A percentile compares a stretch with the other conserved stretches of the same genome.
These are phyloP conservation scores for Condylostylus longicornis DNA, from an alignment of 1,140 invertebrate genomes.

Conservation along the genomic window DNA sequence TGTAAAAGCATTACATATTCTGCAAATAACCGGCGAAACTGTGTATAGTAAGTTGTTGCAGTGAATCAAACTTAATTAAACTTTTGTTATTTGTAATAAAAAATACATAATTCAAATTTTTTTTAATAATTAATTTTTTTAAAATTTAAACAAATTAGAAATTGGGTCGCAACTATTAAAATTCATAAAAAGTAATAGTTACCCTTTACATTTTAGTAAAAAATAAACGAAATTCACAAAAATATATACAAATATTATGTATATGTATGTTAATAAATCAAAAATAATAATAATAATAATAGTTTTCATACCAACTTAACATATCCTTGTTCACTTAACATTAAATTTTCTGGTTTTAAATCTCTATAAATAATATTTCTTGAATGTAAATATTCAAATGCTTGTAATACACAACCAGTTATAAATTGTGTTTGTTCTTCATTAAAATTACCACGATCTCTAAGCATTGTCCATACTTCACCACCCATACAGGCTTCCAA, in stretches of 20 bases:
- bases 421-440: conserved; percentile 59
- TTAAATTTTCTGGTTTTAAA: conserved; percentile 68
- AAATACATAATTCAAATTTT: neutral
- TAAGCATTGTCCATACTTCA: conserved; percentile 70
- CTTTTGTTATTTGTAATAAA: no score
- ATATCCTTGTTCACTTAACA: conserved; percentile 56
- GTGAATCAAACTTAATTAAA: no score
- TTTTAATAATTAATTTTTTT: neutral
- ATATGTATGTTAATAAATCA: no score
- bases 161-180: no score
- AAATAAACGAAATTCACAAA: neutral
- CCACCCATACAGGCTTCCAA: conserved; percentile 76
- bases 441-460: conserved; percentile 55
- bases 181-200: no score
- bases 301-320: conserved; percentile 54
- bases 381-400: conserved; percentile 59
- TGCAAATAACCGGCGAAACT: no score
- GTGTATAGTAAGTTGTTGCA: no score
- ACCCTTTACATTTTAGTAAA: no score
- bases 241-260: no score
- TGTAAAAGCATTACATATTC: no score
- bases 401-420: conserved; percentile 59
- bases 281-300: no score
- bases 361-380: conserved; percentile 64
- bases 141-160: no score